phyloP scores from a whole-genome alignment of 2,113 vertebrate genomes.

The Delphinus delphis region DNA sequence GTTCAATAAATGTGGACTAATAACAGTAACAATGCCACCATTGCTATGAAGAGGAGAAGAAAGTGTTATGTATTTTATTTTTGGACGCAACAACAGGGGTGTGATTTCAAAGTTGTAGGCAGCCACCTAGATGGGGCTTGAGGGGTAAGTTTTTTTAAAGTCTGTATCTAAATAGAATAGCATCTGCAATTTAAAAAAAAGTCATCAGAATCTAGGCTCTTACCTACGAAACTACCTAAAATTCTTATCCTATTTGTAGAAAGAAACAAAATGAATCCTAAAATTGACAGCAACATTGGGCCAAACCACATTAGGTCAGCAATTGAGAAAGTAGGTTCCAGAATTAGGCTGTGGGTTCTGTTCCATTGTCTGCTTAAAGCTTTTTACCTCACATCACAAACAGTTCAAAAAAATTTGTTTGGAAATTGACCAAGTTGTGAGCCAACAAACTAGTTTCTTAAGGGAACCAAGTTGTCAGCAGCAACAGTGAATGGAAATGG shows the following conservation, averaged over 20 bases:
- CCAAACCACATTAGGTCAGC: not conserved
- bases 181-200: not conserved
- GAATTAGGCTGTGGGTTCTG: not conserved
- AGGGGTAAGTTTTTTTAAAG: not conserved
- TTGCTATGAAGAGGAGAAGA: constrained; percentile 26
- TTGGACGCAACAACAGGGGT: not conserved
- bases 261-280: not conserved
- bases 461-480: not conserved
- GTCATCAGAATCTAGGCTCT: not conserved
- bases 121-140: not conserved
- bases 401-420: not conserved
- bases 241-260: not conserved
- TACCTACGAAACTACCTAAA: not conserved
- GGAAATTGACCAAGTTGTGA: not conserved
- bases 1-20: not conserved
- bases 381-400: not conserved
- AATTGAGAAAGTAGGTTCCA: not conserved
- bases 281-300: not conserved
- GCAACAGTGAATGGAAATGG: not conserved
- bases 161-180: not conserved
- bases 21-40: not conserved
- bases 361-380: constrained; percentile 6
- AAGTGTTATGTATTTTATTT: not conserved
- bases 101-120: not conserved
- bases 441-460: constrained; percentile 24